These are phyloP conservation scores for Pteria penguin DNA, from an alignment of 2,888 invertebrate species.

Conservation along the genomic window DNA sequence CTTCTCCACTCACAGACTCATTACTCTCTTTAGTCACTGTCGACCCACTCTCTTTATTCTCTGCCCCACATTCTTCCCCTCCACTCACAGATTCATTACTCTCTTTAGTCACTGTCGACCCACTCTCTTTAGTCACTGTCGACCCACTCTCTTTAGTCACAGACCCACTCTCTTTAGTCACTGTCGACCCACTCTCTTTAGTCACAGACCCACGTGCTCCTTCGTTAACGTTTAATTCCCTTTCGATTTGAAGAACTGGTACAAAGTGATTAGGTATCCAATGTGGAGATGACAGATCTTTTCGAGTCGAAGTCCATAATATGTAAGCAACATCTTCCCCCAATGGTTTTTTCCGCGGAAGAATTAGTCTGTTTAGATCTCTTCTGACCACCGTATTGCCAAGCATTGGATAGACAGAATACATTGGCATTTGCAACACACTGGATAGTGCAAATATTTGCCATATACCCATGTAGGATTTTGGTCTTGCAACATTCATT, in stretches of 20 bases:
- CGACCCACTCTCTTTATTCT: too few species aligned
- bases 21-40: too few species aligned
- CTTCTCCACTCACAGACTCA: too few species aligned
- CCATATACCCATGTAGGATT: slow-evolving; percentile 48
- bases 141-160: too few species aligned
- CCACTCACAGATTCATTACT: too few species aligned
- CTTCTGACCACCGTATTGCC: slow-evolving; percentile 39
- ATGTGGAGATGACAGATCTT: slow-evolving; percentile 4
- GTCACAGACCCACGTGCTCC: too few species aligned
- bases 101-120: too few species aligned
- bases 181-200: too few species aligned
- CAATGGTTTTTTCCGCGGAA: background rate
- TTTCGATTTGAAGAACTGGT: background rate
- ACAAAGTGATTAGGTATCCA: slow-evolving; percentile 36
- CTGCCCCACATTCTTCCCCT: too few species aligned
- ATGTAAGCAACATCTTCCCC: background rate
- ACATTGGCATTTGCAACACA: slow-evolving; percentile 35
- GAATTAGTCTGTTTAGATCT: slow-evolving; percentile 38
- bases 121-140: too few species aligned
- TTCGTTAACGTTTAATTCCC: too few species aligned
- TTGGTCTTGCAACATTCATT: slow-evolving; percentile 10
- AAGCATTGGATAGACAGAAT: slow-evolving; percentile 37
- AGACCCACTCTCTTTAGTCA: too few species aligned
- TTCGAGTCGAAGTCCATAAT: slow-evolving; percentile 21
- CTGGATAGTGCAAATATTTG: slow-evolving; percentile 45